Evolutionary conservation across 2,797 vertebrate species (phyloP).

Genomic region (Buceros bicornis): DNA sequence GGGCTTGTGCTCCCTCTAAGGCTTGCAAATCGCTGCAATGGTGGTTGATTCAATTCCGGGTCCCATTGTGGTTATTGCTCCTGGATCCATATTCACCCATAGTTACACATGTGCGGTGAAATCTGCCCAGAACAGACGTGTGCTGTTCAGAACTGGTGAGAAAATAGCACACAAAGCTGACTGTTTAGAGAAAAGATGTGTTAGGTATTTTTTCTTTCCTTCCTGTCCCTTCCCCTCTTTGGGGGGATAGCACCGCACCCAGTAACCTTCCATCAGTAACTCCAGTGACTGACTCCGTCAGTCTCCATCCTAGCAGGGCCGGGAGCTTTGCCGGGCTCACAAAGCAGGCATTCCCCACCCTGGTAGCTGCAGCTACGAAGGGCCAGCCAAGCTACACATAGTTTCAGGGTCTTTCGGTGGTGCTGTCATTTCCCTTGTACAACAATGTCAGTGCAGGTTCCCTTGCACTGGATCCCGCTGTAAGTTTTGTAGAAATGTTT

Average conservation of each 20-base stretch:
- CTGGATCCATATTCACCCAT: not conserved
- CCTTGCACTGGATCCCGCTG: not conserved
- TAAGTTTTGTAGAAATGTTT: not conserved
- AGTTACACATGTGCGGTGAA: not conserved
- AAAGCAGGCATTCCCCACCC: not conserved
- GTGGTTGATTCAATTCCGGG: not conserved
- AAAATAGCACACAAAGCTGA: not conserved
- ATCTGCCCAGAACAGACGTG: not conserved
- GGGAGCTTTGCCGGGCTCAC: not conserved
- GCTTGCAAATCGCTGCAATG: not conserved
- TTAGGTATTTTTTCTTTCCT: not conserved
- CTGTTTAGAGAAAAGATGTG: not conserved
- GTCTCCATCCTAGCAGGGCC: not conserved
- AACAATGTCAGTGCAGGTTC: not conserved
- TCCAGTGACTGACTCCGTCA: no score
- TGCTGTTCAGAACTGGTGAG: not conserved
- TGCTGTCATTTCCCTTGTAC: not conserved
- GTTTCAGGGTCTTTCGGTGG: not conserved
- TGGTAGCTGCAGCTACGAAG: not conserved
- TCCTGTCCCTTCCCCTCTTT: not conserved
- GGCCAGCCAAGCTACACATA: accelerated
- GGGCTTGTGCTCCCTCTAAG: not conserved
- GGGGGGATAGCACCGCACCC: not conserved
- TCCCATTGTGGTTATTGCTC: not conserved
- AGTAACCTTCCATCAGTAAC: not conserved